Percentiles rank a stretch among this genome's conserved stretches.
Evolutionary conservation across 1,140 invertebrate species (phyloP).

Genomic region (Drosophila tristis): DNA sequence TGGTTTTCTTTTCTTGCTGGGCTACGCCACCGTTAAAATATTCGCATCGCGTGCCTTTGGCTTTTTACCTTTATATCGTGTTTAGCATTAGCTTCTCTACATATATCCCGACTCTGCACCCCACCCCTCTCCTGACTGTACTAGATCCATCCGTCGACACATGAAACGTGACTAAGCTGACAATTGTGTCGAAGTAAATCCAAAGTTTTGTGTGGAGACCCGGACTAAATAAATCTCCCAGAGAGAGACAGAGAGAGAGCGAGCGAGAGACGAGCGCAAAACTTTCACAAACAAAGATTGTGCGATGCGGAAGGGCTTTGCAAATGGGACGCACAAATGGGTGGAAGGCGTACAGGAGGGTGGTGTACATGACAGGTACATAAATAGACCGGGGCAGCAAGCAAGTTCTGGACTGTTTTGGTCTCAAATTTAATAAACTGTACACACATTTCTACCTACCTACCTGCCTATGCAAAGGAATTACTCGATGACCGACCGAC

Average conservation of each 20-base stretch:
- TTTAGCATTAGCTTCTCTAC: constrained; percentile 68
- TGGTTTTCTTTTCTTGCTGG: constrained; percentile 1
- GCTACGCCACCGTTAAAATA: constrained; percentile 60
- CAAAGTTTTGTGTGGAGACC: constrained; percentile 69
- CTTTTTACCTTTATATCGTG: constrained; percentile 82
- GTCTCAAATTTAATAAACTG: constrained; percentile 56
- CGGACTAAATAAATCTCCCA: constrained; percentile 75
- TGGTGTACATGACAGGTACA: constrained; percentile 47
- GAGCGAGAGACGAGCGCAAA: constrained; percentile 35
- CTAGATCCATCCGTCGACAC: constrained; percentile 43
- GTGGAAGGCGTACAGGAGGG: neutral
- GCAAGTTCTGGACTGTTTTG: neutral
- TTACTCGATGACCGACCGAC: constrained; percentile 18
- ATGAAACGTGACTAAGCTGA: constrained; percentile 81
- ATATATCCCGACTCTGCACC: neutral
- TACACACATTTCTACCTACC: constrained; percentile 27
- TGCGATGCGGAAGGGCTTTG: constrained; percentile 49
- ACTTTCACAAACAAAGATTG: constrained; percentile 61
- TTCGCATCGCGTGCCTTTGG: constrained; percentile 78
- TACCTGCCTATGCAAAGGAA: constrained; percentile 52
- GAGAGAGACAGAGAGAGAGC: too few relatives aligned
- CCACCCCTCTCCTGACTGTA: constrained; percentile 1
- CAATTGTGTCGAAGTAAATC: constrained; percentile 82
- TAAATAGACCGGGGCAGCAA: constrained; percentile 36
- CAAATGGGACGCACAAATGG: constrained; percentile 49